Evolutionary conservation across 2,113 vertebrate species (phyloP), one percentile per base, ranked within the genome.

Genomic region (Oxyura jamaicensis): DNA sequence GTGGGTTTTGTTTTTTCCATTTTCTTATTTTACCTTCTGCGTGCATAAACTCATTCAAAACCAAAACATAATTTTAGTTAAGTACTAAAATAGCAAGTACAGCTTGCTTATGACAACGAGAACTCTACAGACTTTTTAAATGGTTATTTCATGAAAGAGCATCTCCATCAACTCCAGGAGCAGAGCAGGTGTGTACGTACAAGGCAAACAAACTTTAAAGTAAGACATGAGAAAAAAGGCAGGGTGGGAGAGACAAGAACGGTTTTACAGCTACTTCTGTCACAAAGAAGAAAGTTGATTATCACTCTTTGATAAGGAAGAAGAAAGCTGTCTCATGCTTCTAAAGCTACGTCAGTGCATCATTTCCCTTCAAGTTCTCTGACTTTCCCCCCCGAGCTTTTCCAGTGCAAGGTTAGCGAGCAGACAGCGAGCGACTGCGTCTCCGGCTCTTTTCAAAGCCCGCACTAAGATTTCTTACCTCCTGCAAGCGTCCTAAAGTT

Each of bases 221-320:
- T 76, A 67, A 90, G 36, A 83, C 89, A 41, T 42, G 84, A 90
- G 90, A 95, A 92, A 84, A 95, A 93, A 95, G 73, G 77, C 80
- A 82, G 68, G 48, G 39, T 55, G 28, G 71, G 35, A 91, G 76
- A 88, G 77, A 74, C 85, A 79, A 78, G 75, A 93, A 81, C 80
- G 82, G 50, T 74, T 94, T 96, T 96, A 95, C 90, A 96, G 93
- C 91, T 92, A 62, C 86, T 92, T 96, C 83, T 95, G 83, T 93
- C 94, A 82, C 79, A 88, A 62, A 94, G 93, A 93, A 95, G 87
- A 95, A 93, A 93, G 91, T 76, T 95, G 92, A 92, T 95, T 95
- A 97, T 93, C 93, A 55, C 91, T 90, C 94, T 93, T 95, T 96
- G 95, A 96, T 97, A 96, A 88, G 39, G 76, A 93, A 95, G 95